These are phyloP conservation scores for Papilio polytes DNA, from an alignment of 1,140 invertebrate species.

Conservation along the genomic window DNA sequence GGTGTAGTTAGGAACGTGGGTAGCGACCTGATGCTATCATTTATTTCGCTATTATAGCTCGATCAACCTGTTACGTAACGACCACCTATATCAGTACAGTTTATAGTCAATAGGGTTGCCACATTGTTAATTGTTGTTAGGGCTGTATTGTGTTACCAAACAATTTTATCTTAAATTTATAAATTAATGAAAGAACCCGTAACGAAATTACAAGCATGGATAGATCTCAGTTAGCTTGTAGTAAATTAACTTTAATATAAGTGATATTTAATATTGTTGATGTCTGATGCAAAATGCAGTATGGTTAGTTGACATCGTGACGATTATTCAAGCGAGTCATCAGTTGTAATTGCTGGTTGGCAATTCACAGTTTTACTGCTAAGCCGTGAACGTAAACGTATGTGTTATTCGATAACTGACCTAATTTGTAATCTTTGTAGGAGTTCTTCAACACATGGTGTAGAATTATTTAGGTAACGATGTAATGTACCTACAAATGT, in stretches of 20 bases:
- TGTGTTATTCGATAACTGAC: slow-evolving; percentile 48
- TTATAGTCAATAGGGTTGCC: not conserved
- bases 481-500: too few relatives aligned
- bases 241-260: not conserved
- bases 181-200: too few relatives aligned
- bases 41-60: slow-evolving; percentile 11
- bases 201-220: not conserved
- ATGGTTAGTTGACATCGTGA: not conserved
- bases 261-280: slow-evolving; percentile 10
- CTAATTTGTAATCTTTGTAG: slow-evolving; percentile 40
- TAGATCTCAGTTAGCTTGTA: not conserved
- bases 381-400: slow-evolving; percentile 8
- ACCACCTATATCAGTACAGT: slow-evolving; percentile 30
- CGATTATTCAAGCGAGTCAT: slow-evolving; percentile 53
- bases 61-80: slow-evolving; percentile 28
- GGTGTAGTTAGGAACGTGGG: slow-evolving; percentile 13
- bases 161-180: too few relatives aligned
- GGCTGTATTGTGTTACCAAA: too few relatives aligned
- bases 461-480: slow-evolving; percentile 36
- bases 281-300: not conserved
- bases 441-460: slow-evolving; percentile 39
- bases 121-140: not conserved
- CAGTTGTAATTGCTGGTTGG: slow-evolving; percentile 61
- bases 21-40: slow-evolving; percentile 23
- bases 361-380: slow-evolving; percentile 45